phyloP scores from a whole-genome alignment of 2,888 invertebrate genomes.

The Megaustenia siamemsis region DNA sequence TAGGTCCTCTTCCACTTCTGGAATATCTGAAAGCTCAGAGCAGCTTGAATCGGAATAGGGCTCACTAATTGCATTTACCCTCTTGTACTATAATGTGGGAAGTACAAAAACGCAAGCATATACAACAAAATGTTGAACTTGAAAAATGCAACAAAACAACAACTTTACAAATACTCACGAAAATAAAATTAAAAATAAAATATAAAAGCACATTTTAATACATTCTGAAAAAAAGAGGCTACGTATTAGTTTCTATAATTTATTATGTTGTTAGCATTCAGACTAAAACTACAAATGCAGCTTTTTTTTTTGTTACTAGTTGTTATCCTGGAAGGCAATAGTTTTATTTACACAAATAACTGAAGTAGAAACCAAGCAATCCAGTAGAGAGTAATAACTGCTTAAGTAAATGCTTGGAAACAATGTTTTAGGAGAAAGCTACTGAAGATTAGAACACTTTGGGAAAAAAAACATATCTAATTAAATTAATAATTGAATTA shows the following conservation, averaged over 20 bases:
- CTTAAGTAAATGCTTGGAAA: too few relatives aligned
- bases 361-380: too few relatives aligned
- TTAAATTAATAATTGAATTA: too few relatives aligned
- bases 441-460: too few relatives aligned
- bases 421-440: too few relatives aligned
- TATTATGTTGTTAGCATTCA: neutral
- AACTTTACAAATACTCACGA: slow-evolving; percentile 24
- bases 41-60: slow-evolving; percentile 66
- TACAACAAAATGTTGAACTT: slow-evolving; percentile 25
- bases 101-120: slow-evolving; percentile 32
- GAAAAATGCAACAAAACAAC: slow-evolving; percentile 3
- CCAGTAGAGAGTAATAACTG: too few relatives aligned
- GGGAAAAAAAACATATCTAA: too few relatives aligned
- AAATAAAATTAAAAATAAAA: slow-evolving; percentile 7
- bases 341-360: too few relatives aligned
- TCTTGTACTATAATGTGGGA: slow-evolving; percentile 29
- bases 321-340: too few relatives aligned
- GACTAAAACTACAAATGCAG: neutral
- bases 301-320: too few relatives aligned
- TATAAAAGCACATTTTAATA: neutral
- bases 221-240: neutral
- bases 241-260: neutral
- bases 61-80: slow-evolving; percentile 55
- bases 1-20: slow-evolving; percentile 81
- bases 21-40: slow-evolving; percentile 81